Percentiles rank a stretch among this genome's conserved stretches.
Evolutionary conservation across 2,113 vertebrate species (phyloP).

Genomic region (Mormyrus lacerda): DNA sequence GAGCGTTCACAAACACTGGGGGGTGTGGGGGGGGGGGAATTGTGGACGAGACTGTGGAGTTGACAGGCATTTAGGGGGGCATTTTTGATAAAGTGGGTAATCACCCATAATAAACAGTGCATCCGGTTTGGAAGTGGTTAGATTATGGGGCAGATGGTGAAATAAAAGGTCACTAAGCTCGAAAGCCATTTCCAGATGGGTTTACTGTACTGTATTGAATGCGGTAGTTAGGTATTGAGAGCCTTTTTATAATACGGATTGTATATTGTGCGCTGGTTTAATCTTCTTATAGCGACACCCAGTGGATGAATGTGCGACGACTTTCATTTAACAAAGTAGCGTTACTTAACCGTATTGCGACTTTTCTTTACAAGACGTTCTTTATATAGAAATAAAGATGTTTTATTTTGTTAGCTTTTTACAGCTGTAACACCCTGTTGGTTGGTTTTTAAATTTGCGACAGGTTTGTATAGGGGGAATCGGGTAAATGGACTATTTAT

Average conservation of each 20-base stretch:
- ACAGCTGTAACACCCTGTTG: neutral
- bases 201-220: neutral
- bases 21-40: too few relatives aligned
- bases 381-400: neutral
- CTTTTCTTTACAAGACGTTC: neutral
- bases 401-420: neutral
- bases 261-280: neutral
- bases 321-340: neutral
- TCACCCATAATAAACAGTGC: neutral
- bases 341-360: neutral
- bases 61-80: neutral
- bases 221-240: neutral
- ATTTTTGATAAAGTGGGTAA: neutral
- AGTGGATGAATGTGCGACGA: neutral
- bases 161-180: neutral
- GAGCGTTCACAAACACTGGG: neutral
- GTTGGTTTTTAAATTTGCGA: too few relatives aligned
- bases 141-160: neutral
- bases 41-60: neutral
- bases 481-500: too few relatives aligned
- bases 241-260: neutral
- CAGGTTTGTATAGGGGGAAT: too few relatives aligned
- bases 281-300: neutral
- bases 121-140: neutral
- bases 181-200: neutral